phyloP scores from a whole-genome alignment of 1,140 invertebrate species.

The Danaus plexippus region DNA sequence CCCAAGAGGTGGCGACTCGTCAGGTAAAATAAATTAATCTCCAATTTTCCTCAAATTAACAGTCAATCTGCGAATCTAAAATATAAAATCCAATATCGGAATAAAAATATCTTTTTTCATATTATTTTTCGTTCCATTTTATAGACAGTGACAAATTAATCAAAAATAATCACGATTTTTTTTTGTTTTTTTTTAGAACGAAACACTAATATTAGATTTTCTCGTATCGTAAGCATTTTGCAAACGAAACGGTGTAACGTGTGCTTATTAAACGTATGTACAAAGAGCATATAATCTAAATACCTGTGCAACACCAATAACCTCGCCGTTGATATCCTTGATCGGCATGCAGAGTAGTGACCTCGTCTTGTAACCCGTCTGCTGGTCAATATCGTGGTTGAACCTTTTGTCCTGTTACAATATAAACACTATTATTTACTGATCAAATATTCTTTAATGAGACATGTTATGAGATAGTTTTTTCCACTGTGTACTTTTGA shows the following conservation, averaged over 20 bases:
- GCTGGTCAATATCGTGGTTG: constrained; percentile 92
- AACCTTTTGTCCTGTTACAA: constrained; percentile 87
- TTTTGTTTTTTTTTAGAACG: too few relatives aligned
- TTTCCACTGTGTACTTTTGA: neutral
- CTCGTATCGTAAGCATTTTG: neutral
- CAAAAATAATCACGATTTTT: too few relatives aligned
- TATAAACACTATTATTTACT: constrained; percentile 1
- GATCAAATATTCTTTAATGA: neutral
- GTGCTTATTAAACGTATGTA: neutral
- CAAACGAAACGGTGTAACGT: neutral
- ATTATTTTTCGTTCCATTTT: too few relatives aligned
- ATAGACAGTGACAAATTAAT: too few relatives aligned
- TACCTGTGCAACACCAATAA: constrained; percentile 94
- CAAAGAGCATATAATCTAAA: neutral
- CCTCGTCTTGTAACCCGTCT: constrained; percentile 93
- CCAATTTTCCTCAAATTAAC: too few relatives aligned
- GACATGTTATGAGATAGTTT: too few relatives aligned
- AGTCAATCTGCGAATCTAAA: too few relatives aligned
- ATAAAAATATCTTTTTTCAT: too few relatives aligned
- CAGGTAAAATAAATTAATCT: too few relatives aligned
- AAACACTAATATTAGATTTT: too few relatives aligned
- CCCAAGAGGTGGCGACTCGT: too few relatives aligned
- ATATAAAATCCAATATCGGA: too few relatives aligned
- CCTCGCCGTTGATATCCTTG: constrained; percentile 93
- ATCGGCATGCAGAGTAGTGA: constrained; percentile 96